Conservation (phyloP, 2,113 vertebrate species). For the Marmota flaviventris region DNA sequence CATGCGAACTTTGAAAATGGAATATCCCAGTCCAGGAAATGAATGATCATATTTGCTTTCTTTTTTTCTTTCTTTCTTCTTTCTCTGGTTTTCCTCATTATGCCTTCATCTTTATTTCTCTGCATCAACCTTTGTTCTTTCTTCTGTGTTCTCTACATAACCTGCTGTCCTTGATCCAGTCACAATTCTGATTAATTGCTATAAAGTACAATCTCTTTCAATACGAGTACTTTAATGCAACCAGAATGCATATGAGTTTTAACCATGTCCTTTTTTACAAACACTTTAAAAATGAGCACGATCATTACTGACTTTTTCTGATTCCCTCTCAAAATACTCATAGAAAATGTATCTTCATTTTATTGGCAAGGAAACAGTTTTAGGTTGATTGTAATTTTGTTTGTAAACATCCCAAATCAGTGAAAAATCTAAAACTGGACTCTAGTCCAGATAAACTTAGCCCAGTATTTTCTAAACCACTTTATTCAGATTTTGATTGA, state of each 20-base stretch:
- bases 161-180: not conserved
- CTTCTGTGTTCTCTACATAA: not conserved
- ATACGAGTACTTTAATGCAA: not conserved
- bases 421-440: conserved; percentile 41
- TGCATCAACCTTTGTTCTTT: not conserved
- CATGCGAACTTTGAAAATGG: fast-evolving
- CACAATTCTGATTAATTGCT: not conserved
- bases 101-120: not conserved
- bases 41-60: not conserved
- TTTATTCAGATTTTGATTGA: conserved; percentile 29
- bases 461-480: not conserved
- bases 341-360: not conserved
- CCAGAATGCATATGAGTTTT: conserved; percentile 11
- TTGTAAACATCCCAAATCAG: not conserved
- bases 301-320: not conserved
- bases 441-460: not conserved
- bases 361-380: conserved; percentile 44
- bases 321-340: not conserved
- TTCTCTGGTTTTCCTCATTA: not conserved
- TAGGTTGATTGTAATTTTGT: not conserved
- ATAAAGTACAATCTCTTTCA: not conserved
- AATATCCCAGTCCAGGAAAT: not conserved
- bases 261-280: not conserved
- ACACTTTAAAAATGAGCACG: not conserved
- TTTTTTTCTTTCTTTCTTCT: not conserved